Evolutionary conservation across 1,140 invertebrate species (phyloP).

Genomic region (Euwallacea fornicatus): DNA sequence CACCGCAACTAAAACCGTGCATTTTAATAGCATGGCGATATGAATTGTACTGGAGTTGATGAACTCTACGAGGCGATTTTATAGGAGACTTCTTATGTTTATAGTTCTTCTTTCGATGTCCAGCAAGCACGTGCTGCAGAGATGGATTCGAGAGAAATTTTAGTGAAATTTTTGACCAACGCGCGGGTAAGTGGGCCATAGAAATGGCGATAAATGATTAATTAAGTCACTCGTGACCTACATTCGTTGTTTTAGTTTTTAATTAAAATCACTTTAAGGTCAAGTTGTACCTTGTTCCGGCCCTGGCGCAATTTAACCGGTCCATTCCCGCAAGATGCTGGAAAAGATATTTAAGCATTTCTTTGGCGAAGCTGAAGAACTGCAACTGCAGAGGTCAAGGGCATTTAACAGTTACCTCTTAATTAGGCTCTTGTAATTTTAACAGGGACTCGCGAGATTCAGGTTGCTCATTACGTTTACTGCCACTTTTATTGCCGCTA

Average conservation of each 20-base stretch:
- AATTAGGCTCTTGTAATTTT: slow-evolving; percentile 11
- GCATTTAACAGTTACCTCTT: slow-evolving; percentile 18
- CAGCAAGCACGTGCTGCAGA: slow-evolving; percentile 23
- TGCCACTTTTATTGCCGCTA: background rate
- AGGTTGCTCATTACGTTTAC: slow-evolving; percentile 3
- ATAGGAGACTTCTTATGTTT: slow-evolving; percentile 40
- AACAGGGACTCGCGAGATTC: slow-evolving; percentile 3
- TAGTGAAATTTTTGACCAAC: background rate
- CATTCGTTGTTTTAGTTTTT: background rate
- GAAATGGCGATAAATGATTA: too few species aligned
- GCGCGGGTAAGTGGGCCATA: too few species aligned
- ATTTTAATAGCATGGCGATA: slow-evolving; percentile 35
- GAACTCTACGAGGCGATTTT: slow-evolving; percentile 44
- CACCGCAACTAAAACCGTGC: slow-evolving; percentile 27
- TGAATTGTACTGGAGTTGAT: slow-evolving; percentile 42
- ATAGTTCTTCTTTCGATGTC: slow-evolving; percentile 33
- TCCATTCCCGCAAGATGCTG: slow-evolving; percentile 21
- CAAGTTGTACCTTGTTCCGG: slow-evolving; percentile 3
- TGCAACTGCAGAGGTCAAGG: slow-evolving; percentile 24
- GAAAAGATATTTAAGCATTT: slow-evolving; percentile 25
- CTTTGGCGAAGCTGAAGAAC: slow-evolving; percentile 17
- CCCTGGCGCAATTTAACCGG: slow-evolving; percentile 17
- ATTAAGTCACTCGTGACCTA: too few species aligned
- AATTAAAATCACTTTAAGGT: background rate
- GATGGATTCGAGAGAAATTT: slow-evolving; percentile 30